Percentiles rank a stretch among this genome's conserved stretches.
phyloP scores from a whole-genome alignment of 2,888 invertebrate species.

The Trichogramma dendrolimi region DNA sequence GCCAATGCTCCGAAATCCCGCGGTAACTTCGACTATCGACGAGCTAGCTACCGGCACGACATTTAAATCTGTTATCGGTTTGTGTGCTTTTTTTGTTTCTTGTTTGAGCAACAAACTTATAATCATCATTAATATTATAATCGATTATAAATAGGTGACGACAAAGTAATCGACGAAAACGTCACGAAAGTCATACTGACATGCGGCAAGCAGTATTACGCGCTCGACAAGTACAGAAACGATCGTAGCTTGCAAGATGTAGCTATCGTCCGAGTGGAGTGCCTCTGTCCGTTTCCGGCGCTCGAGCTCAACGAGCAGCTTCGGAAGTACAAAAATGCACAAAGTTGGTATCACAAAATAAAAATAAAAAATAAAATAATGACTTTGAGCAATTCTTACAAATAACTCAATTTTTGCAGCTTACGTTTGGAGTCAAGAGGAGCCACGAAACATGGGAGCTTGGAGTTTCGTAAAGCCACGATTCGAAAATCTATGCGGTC shows the following conservation, averaged over 20 bases:
- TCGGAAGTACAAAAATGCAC: constrained; percentile 72
- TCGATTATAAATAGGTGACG: constrained; percentile 57
- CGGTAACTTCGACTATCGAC: constrained; percentile 71
- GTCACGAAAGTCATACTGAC: constrained; percentile 78
- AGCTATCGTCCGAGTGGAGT: constrained; percentile 82
- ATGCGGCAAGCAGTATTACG: constrained; percentile 92
- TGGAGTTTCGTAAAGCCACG: constrained; percentile 88
- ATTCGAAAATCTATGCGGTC: constrained; percentile 85
- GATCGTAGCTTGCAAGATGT: constrained; percentile 65
- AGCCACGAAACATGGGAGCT: constrained; percentile 93
- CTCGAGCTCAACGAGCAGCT: constrained; percentile 71
- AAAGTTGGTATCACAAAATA: constrained; percentile 50
- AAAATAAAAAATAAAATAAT: too few species aligned
- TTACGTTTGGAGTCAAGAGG: constrained; percentile 95
- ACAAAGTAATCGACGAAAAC: constrained; percentile 56
- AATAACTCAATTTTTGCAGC: constrained; percentile 51
- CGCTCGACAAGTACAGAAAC: constrained; percentile 70
- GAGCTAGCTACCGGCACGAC: constrained; percentile 78
- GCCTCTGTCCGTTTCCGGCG: constrained; percentile 87
- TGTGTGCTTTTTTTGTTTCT: constrained; percentile 27
- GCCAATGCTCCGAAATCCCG: constrained; percentile 67
- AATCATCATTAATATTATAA: too few species aligned
- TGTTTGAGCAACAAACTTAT: too few species aligned
- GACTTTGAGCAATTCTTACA: not conserved
- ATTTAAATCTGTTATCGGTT: constrained; percentile 80